Conservation (phyloP, 2,797 vertebrate species). For the Remorina albescens region DNA sequence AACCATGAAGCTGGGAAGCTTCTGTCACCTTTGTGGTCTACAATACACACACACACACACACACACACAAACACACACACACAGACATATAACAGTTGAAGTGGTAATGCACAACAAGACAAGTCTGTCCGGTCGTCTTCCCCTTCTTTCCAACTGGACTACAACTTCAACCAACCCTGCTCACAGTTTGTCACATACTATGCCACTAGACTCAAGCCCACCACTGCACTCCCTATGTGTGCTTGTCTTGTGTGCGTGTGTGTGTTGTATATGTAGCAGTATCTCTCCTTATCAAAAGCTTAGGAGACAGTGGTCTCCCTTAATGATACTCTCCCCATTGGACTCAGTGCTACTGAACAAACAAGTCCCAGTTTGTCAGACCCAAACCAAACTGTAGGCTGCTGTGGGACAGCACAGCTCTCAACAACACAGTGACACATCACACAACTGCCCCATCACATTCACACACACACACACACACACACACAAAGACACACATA, state of each 20-base stretch:
- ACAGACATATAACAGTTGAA: slow-evolving; percentile 25
- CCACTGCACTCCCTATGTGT: slow-evolving; percentile 20
- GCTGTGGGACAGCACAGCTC: slow-evolving; percentile 35
- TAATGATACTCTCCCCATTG: slow-evolving; percentile 65
- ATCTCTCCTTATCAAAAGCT: slow-evolving; percentile 47
- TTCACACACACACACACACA: too few species aligned
- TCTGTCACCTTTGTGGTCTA: slow-evolving; percentile 21
- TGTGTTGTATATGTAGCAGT: slow-evolving; percentile 35
- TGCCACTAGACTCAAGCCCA: slow-evolving; percentile 41
- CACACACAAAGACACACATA: too few species aligned
- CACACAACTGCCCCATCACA: not conserved
- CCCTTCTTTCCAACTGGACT: slow-evolving; percentile 56
- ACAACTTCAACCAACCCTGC: slow-evolving; percentile 59
- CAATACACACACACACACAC: slow-evolving; percentile 25
- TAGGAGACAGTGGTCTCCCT: slow-evolving; percentile 66
- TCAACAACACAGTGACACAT: slow-evolving; percentile 34
- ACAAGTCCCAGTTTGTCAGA: slow-evolving; percentile 73
- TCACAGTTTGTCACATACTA: slow-evolving; percentile 68
- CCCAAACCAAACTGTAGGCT: slow-evolving; percentile 45
- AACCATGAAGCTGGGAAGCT: slow-evolving; percentile 20
- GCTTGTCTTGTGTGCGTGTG: slow-evolving; percentile 26
- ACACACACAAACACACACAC: slow-evolving; percentile 25
- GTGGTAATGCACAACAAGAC: slow-evolving; percentile 55
- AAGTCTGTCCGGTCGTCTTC: slow-evolving; percentile 59
- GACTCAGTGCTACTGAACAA: slow-evolving; percentile 65